A percentile compares a stretch with the other conserved stretches of the same genome.
These are phyloP conservation scores for Pristionchus japonicus DNA, from an alignment of 2,888 invertebrate genomes.

Conservation along the genomic window DNA sequence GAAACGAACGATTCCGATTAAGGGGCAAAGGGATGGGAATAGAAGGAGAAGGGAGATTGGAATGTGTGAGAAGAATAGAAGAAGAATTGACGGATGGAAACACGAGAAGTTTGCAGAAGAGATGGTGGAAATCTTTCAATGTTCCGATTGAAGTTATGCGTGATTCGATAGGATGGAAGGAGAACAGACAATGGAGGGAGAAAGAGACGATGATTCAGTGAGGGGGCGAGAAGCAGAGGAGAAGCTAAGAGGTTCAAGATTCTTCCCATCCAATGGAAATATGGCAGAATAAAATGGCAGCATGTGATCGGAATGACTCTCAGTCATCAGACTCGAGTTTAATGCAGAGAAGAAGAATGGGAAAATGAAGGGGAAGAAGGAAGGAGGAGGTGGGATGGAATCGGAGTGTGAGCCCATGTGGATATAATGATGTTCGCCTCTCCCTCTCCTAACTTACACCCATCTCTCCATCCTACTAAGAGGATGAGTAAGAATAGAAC, in stretches of 20 bases:
- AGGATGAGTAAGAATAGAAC: neutral
- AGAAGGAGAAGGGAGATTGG: neutral
- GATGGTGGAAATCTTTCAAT: neutral
- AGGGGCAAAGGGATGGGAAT: neutral
- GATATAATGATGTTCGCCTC: conserved; percentile 31
- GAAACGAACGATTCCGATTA: conserved; percentile 32
- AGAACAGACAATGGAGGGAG: neutral
- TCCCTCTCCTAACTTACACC: neutral
- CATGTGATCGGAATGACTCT: conserved; percentile 14
- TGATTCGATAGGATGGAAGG: neutral
- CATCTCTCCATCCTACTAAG: neutral
- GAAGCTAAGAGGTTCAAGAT: conserved; percentile 20
- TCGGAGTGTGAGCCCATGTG: conserved; percentile 30
- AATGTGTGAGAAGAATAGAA: neutral
- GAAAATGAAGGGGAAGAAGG: neutral
- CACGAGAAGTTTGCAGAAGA: conserved; percentile 7
- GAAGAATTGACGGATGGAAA: neutral
- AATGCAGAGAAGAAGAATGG: neutral
- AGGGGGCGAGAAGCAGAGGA: conserved; percentile 10
- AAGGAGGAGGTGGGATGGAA: neutral
- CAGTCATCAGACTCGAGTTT: conserved; percentile 6
- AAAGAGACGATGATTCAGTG: neutral
- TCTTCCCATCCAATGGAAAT: neutral
- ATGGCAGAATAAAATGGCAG: neutral
- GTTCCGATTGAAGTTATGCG: conserved; percentile 1